Base-by-base conservation (phyloP, 2,113 vertebrate species). In the Zingel zingel region DNA sequence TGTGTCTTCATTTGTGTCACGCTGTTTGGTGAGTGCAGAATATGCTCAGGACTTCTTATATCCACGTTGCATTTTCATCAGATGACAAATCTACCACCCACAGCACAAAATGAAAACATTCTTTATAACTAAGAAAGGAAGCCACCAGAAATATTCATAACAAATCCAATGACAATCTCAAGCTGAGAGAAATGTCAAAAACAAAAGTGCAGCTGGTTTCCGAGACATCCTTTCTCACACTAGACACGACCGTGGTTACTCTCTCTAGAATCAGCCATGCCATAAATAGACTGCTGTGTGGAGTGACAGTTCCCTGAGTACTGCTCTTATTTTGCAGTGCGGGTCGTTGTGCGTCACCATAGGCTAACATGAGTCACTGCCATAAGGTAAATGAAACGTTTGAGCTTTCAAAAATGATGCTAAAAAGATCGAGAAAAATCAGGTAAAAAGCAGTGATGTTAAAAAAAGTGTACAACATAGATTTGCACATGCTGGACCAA, bases 301-400 rank as follows among this genome's bases (percentile, higher is more conserved):
- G 64, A 81, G 39, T 69, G 83, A 79, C 76, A 81, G 75, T 16
- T 85, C 43, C 62, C 80, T 33, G 72, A 67, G 73, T 72, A 43
- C 70, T 73, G 50, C 73, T 85, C 74, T 84, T 83, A 74, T 76
- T 73, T 68, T 39, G 66, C 25, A 56, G 57, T 18, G 70, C 71
- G 74, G 81, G 79, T 80, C 23, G 68, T 75, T 71, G n/a, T 69
- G 78, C 72, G 71, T 89, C 67, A 84, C 63, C 82, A 48, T 5
- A 53, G 77, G 63, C 74, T 43, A 72, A 67, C 77, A 80, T 45
- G 68, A 79, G 64, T 84, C 83, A 84, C 61, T 69, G 78, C 65
- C 74, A 84, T 16, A 8, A 47, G 51, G n/a, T 56, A 69, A 45
- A 53, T 56, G 8, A 36, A 69, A 79, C 6, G 1, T 65, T 73